Base-by-base conservation (phyloP, 2,888 invertebrate species). In the Athetis lepigone region DNA sequence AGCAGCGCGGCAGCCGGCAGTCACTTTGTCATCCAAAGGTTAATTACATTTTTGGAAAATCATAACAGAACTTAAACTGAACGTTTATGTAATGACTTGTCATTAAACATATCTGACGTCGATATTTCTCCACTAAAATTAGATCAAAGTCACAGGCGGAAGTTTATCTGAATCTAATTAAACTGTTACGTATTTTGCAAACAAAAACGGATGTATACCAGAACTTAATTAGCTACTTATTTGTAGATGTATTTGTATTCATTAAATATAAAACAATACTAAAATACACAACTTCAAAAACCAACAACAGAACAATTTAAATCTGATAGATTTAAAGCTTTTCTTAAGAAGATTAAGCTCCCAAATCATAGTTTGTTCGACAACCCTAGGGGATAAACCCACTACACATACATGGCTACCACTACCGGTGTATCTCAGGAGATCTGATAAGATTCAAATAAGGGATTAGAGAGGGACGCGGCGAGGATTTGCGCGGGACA, bases 391-490 rank as follows among this genome's bases (percentile, higher is more conserved):
- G 58, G 70, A 81, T 84, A 89, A 90, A 86, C 87, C 86, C 86
- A 85, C 86, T 89, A 92, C 92, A 92, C 89, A 87, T 88, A 88
- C 87, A 88, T 85, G 88, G 81, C 88, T 86, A 88, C 92, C 91
- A 89, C 91, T 90, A 90, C 91, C 90, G 92, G 90, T 90, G 91
- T 91, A 92, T 92, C 93, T 94, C 93, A 90, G 87, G 93, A 93
- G 94, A 95, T 95, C 95, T 94, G 95, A 95, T 95, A 95, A 95
- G 95, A 95, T 95, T 95, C 95, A 95, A 95, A 95, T 95, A 95
- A 95, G 94, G 95, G 95, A 95, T 95, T 95, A 95, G 94, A 95
- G 87, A 63, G 88, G 89, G 92, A 92, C 85, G 86, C 75, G 80
- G 77, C 81, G 87, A 91, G 93, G 94, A 94, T 95, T 93, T 94